Base-by-base conservation (phyloP, 2,888 invertebrate genomes). In the Petrolisthes cinctipes region DNA sequence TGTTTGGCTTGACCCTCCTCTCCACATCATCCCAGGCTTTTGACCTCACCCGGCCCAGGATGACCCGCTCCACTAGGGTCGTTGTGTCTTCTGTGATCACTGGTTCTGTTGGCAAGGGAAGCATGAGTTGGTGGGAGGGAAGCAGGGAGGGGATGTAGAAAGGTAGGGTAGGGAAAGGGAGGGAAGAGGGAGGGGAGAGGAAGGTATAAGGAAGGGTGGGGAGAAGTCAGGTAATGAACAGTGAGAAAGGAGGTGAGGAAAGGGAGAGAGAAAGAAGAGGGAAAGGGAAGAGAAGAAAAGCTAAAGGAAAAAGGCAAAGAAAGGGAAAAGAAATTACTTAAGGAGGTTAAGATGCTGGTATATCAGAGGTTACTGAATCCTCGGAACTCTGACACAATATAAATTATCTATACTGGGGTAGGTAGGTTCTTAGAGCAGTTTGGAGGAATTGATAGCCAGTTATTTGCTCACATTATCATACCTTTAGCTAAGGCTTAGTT, bases 1-100 rank as follows among this genome's bases (percentile, higher is more conserved):
- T 96, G 1, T 96, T 95, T 0, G 97, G 96, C 92, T 97, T 97
- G 51, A 95, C 95, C 94, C 97, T 98, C 82, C 96, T 95, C 89
- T 95, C 95, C 0, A 98, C 98, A 93, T 99, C 98, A 92, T 99
- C 98, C 95, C 97, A 99, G 0, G 96, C 96, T 94, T 96, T 95
- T 92, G 99, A 98, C 93, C 97, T 98, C 66, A 99, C 97, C 92
- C 99, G 94, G 92, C 96, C 97, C 91, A 94, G 95, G n/a, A 99
- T 97, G 17, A 99, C 95, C 91, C 97, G 97, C 93, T 99, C 99
- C 79, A 99, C 93, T 79, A 95, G 96, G 5, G 95, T 92, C 0
- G 97, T 97, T 0, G 97, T 97, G 92, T 98, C 95, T 92, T 98
- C 97, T 0, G 98, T 99, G 79, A 99, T 97, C 0, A 97, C 94